Conservation (phyloP, 2,113 vertebrate species). For the Etheostoma spectabile region DNA sequence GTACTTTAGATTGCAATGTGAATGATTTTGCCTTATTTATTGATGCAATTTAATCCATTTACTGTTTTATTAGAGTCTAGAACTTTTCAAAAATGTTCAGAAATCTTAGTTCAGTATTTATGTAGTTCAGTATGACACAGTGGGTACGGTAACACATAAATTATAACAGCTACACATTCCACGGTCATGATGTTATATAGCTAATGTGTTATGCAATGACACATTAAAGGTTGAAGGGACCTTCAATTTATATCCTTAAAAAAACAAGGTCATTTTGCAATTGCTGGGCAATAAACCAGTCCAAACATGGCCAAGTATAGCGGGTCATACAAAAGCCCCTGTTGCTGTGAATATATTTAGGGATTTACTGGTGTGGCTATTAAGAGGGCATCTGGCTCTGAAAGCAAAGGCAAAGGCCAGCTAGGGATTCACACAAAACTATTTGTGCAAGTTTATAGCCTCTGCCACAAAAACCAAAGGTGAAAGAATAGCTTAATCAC, state of each 20-base stretch:
- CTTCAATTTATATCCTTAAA: conserved; percentile 51
- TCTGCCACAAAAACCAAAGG: conserved; percentile 52
- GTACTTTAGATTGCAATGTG: conserved; percentile 26
- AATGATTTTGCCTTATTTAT: conserved; percentile 39
- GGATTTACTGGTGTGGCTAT: conserved; percentile 58
- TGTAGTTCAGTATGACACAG: neutral
- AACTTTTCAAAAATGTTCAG: conserved; percentile 2
- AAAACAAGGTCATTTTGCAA: conserved; percentile 62
- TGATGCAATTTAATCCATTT: conserved; percentile 5
- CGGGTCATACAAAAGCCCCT: conserved; percentile 46
- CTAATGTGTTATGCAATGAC: conserved; percentile 37
- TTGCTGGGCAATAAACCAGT: conserved; percentile 48
- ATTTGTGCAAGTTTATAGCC: conserved; percentile 56
- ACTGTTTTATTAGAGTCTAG: conserved; percentile 17
- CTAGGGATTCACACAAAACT: conserved; percentile 44
- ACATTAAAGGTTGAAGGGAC: conserved; percentile 51
- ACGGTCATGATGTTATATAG: conserved; percentile 16
- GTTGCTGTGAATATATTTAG: conserved; percentile 58
- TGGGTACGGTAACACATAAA: neutral
- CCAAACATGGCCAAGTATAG: conserved; percentile 34
- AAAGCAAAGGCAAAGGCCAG: conserved; percentile 61
- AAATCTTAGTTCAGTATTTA: conserved; percentile 9
- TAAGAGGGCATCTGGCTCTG: conserved; percentile 64
- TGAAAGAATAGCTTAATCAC: conserved; percentile 50
- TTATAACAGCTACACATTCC: conserved; percentile 6